phyloP scores from a whole-genome alignment of 2,888 invertebrate genomes.

The Patella ulyssiponensis region DNA sequence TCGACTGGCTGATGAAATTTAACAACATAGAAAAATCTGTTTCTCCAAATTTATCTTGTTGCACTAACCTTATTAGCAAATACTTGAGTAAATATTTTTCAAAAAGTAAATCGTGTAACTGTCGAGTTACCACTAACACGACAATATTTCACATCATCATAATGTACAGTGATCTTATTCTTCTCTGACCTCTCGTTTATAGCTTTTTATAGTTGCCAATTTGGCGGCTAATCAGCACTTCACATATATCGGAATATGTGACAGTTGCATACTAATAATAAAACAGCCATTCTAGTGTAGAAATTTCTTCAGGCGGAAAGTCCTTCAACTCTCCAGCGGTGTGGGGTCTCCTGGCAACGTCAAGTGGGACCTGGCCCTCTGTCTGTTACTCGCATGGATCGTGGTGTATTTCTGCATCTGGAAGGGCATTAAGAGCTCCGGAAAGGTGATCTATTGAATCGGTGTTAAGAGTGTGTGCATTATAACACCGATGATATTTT shows the following conservation, averaged over 20 bases:
- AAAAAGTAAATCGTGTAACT: too few relatives aligned
- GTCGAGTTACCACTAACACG: too few relatives aligned
- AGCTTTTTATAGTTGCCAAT: constrained; percentile 3
- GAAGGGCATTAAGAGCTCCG: constrained; percentile 72
- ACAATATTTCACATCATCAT: background rate
- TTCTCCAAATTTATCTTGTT: too few relatives aligned
- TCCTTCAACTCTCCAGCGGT: constrained; percentile 68
- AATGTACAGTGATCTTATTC: background rate
- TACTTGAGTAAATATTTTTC: too few relatives aligned
- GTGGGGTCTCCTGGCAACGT: constrained; percentile 67
- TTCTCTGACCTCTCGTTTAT: constrained; percentile 7
- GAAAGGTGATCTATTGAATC: constrained; percentile 64
- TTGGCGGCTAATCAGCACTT: background rate
- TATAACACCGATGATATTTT: constrained; percentile 4
- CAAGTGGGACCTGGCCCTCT: constrained; percentile 72
- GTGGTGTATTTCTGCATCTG: constrained; percentile 73
- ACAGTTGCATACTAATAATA: constrained; percentile 7
- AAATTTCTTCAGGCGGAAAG: constrained; percentile 67
- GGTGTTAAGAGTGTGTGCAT: constrained; percentile 1
- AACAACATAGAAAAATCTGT: too few relatives aligned
- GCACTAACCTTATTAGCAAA: too few relatives aligned
- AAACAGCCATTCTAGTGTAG: constrained; percentile 10
- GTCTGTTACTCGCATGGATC: constrained; percentile 71
- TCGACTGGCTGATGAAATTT: constrained; percentile 5
- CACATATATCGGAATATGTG: constrained; percentile 9